These are phyloP conservation scores for Lasioglossum morio DNA, from an alignment of 2,888 invertebrate genomes.

Conservation along the genomic window DNA sequence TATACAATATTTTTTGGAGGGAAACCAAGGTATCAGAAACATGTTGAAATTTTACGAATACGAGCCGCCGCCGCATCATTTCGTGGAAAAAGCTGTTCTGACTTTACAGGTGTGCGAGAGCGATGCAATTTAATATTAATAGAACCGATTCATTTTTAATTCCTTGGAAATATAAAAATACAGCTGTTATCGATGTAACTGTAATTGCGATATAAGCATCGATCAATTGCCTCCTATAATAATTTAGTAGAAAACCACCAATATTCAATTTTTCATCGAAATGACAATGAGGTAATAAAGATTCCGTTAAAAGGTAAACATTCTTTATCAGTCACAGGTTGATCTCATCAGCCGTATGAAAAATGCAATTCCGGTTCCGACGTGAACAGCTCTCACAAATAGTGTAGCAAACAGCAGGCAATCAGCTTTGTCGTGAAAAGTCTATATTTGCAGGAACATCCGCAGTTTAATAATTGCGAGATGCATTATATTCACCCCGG, in stretches of 20 bases:
- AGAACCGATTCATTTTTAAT: not conserved
- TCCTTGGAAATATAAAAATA: not conserved
- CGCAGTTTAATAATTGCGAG: not conserved
- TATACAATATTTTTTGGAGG: not conserved
- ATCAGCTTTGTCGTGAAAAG: not conserved
- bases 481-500: not conserved
- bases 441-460: not conserved
- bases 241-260: not conserved
- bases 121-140: not conserved
- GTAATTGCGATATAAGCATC: not conserved
- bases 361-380: not conserved
- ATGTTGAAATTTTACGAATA: not conserved
- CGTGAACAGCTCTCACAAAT: not conserved
- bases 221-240: not conserved
- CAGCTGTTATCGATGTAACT: not conserved
- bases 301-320: not conserved
- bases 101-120: not conserved
- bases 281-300: not conserved
- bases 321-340: not conserved
- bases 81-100: not conserved
- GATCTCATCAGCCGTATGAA: not conserved
- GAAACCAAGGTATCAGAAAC: not conserved
- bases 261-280: not conserved
- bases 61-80: not conserved
- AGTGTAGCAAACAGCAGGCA: not conserved